Conservation (phyloP, 2,888 invertebrate genomes). For the Pteria penguin region DNA sequence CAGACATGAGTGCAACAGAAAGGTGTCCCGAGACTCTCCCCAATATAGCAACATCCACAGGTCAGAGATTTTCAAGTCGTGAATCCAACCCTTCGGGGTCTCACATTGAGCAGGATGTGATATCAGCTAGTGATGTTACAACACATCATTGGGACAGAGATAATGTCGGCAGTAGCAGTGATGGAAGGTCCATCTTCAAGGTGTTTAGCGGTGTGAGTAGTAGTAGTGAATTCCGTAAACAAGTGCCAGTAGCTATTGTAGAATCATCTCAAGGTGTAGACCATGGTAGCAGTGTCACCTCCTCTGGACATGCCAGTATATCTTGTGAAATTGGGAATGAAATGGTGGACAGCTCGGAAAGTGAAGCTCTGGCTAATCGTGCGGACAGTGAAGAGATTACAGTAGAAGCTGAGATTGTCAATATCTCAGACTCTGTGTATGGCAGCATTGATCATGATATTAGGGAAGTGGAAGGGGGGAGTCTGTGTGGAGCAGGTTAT, state of each 20-base stretch:
- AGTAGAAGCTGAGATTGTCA: constrained; percentile 37
- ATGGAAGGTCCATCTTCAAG: constrained; percentile 6
- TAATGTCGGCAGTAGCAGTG: constrained; percentile 44
- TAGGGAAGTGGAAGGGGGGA: too few relatives aligned
- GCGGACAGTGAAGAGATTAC: constrained; percentile 29
- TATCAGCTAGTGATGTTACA: neutral
- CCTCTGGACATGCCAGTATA: constrained; percentile 15
- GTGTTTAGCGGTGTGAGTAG: constrained; percentile 35
- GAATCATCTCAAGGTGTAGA: constrained; percentile 13
- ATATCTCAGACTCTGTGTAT: neutral
- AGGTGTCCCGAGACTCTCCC: neutral
- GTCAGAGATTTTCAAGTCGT: too few relatives aligned
- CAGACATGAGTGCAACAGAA: constrained; percentile 13
- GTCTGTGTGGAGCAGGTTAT: too few relatives aligned
- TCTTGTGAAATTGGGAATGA: constrained; percentile 12
- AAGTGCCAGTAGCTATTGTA: constrained; percentile 11
- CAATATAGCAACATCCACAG: too few relatives aligned
- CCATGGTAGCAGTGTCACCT: constrained; percentile 12
- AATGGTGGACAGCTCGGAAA: constrained; percentile 37
- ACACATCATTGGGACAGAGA: neutral
- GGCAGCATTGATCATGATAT: neutral
- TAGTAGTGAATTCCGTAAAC: constrained; percentile 34
- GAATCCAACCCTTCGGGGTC: neutral
- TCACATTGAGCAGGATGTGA: neutral
- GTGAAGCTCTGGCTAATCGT: constrained; percentile 33